Base-by-base conservation (phyloP, 2,888 invertebrate species). In the Catocala nupta region DNA sequence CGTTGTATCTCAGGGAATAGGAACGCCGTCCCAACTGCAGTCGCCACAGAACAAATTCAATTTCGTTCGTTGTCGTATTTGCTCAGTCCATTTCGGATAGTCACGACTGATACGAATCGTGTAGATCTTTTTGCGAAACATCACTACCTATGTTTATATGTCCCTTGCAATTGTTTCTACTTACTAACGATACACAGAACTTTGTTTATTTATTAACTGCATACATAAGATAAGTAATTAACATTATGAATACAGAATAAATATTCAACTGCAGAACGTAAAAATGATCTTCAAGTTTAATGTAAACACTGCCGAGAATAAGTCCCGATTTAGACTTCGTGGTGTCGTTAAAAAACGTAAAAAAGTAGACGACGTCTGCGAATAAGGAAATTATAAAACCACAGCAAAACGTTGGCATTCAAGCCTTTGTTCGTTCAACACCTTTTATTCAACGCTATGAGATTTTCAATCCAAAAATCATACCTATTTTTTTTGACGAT, bases 351-450 rank as follows among this genome's bases (percentile, higher is more conserved):
- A 82, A 85, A 85, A 82, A 76, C 59, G 80, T 79, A 16, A 85
- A 86, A n/a, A 86, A 81, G 76, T 81, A 81, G 81, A 83, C 84
- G 82, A 85, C 89, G 86, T 89, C 85, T 88, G 88, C 86, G 89
- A 91, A 90, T 90, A 90, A 89, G 89, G 88, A 91, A 91, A 90
- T 90, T 89, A 90, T 88, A 85, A 87, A 90, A 86, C 86, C 88
- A 78, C 85, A 73, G 85, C 81, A 83, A 86, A 88, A 86, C 86
- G 81, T 71, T 78, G 80, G 82, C 82, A 82, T 86, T 87, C 85
- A 84, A 74, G 81, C 82, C 83, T 89, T 91, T 91, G 90, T 90
- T 84, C 81, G 70, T 77, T 73, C 83, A 78, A 80, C 84, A 87
- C 89, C 88, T 89, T 89, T 90, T 84, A 86, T 90, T 88, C 85